phyloP scores from a whole-genome alignment of 2,888 invertebrate genomes.

The Idaea dimidiata region DNA sequence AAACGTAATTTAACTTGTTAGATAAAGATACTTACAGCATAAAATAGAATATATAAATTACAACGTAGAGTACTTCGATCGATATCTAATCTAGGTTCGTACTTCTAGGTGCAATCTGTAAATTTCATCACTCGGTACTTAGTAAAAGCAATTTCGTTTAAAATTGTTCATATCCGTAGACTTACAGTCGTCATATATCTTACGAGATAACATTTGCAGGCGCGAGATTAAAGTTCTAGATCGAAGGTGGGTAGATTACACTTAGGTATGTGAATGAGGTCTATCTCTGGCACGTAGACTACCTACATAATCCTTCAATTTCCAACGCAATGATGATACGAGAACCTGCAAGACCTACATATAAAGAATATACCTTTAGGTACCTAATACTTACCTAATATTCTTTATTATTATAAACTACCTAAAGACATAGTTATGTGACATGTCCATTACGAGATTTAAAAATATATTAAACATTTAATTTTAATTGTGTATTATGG shows the following conservation, averaged over 20 bases:
- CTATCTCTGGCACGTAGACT: not conserved
- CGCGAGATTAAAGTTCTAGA: not conserved
- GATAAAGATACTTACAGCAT: no score
- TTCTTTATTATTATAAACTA: no score
- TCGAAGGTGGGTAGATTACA: not conserved
- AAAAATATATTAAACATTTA: no score
- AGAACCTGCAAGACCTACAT: constrained; percentile 1
- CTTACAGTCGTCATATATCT: not conserved
- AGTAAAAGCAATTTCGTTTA: constrained; percentile 1
- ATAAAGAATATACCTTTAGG: no score
- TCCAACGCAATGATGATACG: constrained; percentile 9
- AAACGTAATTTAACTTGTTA: no score
- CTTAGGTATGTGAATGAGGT: constrained; percentile 3
- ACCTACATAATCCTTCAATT: constrained; percentile 30
- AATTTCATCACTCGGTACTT: not conserved
- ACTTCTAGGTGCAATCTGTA: not conserved
- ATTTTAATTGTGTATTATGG: no score
- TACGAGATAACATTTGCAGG: not conserved
- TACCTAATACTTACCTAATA: no score
- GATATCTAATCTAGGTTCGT: not conserved
- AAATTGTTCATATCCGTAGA: constrained; percentile 1
- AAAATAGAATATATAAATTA: not conserved
- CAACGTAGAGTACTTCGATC: not conserved
- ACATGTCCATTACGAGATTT: no score
- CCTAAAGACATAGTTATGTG: no score